These are phyloP conservation scores for Procavia capensis DNA, from an alignment of 2,113 vertebrate species.

Conservation along the genomic window DNA sequence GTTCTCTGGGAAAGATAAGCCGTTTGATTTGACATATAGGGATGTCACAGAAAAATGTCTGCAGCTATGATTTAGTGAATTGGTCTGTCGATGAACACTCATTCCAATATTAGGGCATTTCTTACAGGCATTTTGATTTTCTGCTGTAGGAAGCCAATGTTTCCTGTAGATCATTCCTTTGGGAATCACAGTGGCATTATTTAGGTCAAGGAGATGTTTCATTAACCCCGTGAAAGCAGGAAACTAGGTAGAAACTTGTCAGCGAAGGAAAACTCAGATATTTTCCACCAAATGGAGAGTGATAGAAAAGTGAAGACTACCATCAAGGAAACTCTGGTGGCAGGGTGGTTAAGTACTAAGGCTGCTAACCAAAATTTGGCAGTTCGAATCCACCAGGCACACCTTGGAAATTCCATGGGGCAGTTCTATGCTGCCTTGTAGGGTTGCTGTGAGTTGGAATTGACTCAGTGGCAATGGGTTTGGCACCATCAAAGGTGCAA, in stretches of 20 bases:
- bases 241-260: neutral
- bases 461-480: too few relatives aligned
- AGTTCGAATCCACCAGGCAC: too few relatives aligned
- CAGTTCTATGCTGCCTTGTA: too few relatives aligned
- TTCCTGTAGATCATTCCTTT: neutral
- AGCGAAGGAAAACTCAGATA: too few relatives aligned
- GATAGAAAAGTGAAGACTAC: too few relatives aligned
- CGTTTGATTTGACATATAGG: neutral
- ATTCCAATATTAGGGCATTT: neutral
- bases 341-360: too few relatives aligned
- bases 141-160: neutral
- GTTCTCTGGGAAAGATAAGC: conserved; percentile 45
- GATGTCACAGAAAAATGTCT: neutral
- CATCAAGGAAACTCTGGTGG: too few relatives aligned
- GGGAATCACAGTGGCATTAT: neutral
- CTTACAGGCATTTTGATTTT: neutral
- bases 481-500: too few relatives aligned
- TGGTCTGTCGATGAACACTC: neutral
- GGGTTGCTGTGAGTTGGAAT: too few relatives aligned
- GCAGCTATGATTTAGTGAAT: neutral
- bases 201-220: neutral
- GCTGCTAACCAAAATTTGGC: too few relatives aligned
- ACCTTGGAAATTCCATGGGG: too few relatives aligned
- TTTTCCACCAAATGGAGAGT: too few relatives aligned
- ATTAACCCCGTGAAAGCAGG: neutral